Percentiles rank a stretch among this genome's conserved stretches.
These are phyloP conservation scores for Lipophrys pholis DNA, from an alignment of 2,113 vertebrate species.

Conservation along the genomic window DNA sequence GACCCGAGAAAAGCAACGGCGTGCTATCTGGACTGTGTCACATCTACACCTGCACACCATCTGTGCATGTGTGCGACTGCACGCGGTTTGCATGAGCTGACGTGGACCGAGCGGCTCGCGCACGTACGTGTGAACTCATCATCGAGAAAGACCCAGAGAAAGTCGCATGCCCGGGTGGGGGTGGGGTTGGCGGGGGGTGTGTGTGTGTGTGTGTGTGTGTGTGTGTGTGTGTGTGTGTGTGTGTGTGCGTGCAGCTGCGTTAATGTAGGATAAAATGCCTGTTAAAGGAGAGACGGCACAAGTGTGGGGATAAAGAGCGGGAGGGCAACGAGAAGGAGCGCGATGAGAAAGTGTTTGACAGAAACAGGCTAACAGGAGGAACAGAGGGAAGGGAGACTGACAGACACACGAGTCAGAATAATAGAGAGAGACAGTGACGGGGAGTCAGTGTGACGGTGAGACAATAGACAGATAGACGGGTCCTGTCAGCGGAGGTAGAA, in stretches of 20 bases:
- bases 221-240: background rate
- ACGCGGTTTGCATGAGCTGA: slow-evolving; percentile 20
- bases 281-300: slow-evolving; percentile 44
- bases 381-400: slow-evolving; percentile 31
- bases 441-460: slow-evolving; percentile 55
- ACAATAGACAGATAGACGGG: slow-evolving; percentile 56
- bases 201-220: background rate
- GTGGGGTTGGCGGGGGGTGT: too few species aligned
- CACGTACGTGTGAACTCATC: slow-evolving; percentile 14
- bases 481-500: slow-evolving; percentile 11
- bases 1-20: slow-evolving; percentile 27
- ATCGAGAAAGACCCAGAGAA: too few species aligned
- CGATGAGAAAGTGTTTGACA: slow-evolving; percentile 61
- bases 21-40: slow-evolving; percentile 50
- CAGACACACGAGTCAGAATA: slow-evolving; percentile 58
- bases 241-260: background rate
- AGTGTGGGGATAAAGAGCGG: slow-evolving; percentile 37
- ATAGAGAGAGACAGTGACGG: slow-evolving; percentile 65
- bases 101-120: background rate
- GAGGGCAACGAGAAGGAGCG: slow-evolving; percentile 25
- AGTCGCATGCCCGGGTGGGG: too few species aligned
- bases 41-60: slow-evolving; percentile 65
- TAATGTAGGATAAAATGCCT: slow-evolving; percentile 44
- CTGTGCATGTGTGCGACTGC: slow-evolving; percentile 33
- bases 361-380: slow-evolving; percentile 61